Base-by-base conservation (phyloP, 1,140 invertebrate species). In the Temnothorax longispinosus region DNA sequence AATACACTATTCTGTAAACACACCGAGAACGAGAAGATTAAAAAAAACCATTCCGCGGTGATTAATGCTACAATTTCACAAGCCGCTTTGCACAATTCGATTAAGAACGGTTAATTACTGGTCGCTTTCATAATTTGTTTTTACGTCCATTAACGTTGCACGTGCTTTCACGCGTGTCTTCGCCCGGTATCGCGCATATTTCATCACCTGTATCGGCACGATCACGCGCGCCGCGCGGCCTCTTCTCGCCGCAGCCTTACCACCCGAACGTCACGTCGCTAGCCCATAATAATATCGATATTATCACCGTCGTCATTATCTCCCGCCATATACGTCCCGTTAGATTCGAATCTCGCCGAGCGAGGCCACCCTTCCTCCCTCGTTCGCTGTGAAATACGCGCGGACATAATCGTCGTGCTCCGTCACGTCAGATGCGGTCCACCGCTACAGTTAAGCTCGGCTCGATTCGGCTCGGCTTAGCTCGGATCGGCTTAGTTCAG, bases 221-320 rank as follows among this genome's bases (percentile, higher is more conserved):
- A 84, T 87, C 78, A 47, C 77, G 27, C 52, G 56, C n/a, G 35
- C 72, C 11, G 32, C 60, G n/a, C 65, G 32, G 65, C 60, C 58
- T 47, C 44, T 18, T 56, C 81, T 44, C 52, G 11, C 32, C 77
- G 65, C n/a, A 27, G 69, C 58, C 72, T 74, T 32, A 21, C 50
- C 32, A 58, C 65, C 41, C 65, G 65, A 76, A 60, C 77, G 56
- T 65, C 85, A 56, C 77, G 71, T 56, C 54, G 65, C 44, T 44
- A 69, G 58, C n/a, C 69, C 71, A 60, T 88, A 86, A 86, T 91
- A 91, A 91, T 91, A 91, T 91, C 87, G 89, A 91, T 91, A 65
- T 91, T 91, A 91, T 91, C 89, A 56, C 56, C 44, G 77, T 3
- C 58, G 60, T 91, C 52, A 91, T 91, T 91, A 91, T 90, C 87